Evolutionary conservation across 1,140 invertebrate species (phyloP), one percentile per base, ranked within the genome.

Genomic region (Homalodisca vitripennis): DNA sequence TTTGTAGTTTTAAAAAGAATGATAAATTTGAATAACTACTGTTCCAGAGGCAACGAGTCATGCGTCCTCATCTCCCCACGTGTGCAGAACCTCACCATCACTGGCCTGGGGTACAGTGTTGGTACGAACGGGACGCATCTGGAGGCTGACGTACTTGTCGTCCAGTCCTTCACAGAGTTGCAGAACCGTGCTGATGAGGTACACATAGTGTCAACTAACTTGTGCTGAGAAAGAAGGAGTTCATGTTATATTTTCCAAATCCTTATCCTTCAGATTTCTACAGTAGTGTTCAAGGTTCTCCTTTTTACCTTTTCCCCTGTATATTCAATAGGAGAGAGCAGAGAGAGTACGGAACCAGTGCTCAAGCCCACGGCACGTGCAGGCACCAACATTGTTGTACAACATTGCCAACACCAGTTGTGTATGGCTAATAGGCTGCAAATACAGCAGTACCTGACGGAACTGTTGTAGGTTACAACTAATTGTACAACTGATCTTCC

Each of bases 111-210:
- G 41, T 81, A 79, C 20, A 55, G 48, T 72, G 80, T 91, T 17
- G 84, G 84, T 63, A 92, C 90, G 46, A 83, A 86, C 20, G 73
- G 78, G 20, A 81, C 85, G 71, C 90, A 90, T 14, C 87, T 92
- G 27, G 85, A 83, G 30, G 89, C 88, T 24, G 83, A 88, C 75
- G 88, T 85, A 14, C 77, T 92, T n/a, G 88, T 91, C 0, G 86
- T 92, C 0, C 79, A 80, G 22, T 84, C 79, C 72, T 92, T 92
- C 78, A 83, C 86, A 14, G 87, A 90, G 74, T 78, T 93, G 10
- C 75, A 84, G 65, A 69, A 74, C 47, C 80, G 81, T 72, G 74
- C 82, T 20, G 70, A 79, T 13, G 80, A 84, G 71, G 80, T 87
- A 71, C 17, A 41, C 34, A 17, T 10, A 17, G 6, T 10, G 34